These are phyloP conservation scores for Tupaia tana DNA, from an alignment of 2,113 vertebrate genomes.

Conservation along the genomic window DNA sequence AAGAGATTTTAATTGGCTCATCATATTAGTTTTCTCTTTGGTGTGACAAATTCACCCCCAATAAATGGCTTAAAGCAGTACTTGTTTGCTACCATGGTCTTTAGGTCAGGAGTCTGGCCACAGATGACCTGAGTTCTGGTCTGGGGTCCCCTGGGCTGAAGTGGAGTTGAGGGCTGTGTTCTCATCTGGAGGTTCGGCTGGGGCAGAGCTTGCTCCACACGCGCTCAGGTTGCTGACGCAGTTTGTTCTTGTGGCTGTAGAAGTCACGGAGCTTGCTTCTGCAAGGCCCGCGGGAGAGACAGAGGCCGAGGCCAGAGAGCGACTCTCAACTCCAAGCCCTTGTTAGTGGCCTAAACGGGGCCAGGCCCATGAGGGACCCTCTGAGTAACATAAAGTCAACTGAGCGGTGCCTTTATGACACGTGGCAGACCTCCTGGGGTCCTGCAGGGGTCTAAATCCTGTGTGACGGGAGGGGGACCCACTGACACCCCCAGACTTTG, in stretches of 20 bases:
- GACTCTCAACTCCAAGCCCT: background rate
- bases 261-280: background rate
- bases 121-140: background rate
- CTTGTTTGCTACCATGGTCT: background rate
- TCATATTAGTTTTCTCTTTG: background rate
- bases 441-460: no score
- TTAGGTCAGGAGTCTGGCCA: background rate
- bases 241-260: background rate
- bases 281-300: no score
- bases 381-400: background rate
- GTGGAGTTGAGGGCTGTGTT: background rate
- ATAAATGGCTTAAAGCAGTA: background rate
- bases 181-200: background rate
- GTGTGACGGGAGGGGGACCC: no score
- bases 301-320: accelerated
- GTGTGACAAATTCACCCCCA: background rate
- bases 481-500: no score
- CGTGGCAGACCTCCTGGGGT: background rate
- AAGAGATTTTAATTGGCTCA: constrained; percentile 47
- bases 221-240: background rate
- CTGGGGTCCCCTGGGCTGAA: background rate
- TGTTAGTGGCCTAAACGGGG: background rate
- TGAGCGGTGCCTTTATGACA: background rate
- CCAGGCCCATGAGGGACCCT: background rate
- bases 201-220: background rate